A percentile compares a stretch with the other conserved stretches of the same genome.
These are phyloP conservation scores for Aplocera efformata DNA, from an alignment of 2,888 invertebrate species.

Conservation along the genomic window DNA sequence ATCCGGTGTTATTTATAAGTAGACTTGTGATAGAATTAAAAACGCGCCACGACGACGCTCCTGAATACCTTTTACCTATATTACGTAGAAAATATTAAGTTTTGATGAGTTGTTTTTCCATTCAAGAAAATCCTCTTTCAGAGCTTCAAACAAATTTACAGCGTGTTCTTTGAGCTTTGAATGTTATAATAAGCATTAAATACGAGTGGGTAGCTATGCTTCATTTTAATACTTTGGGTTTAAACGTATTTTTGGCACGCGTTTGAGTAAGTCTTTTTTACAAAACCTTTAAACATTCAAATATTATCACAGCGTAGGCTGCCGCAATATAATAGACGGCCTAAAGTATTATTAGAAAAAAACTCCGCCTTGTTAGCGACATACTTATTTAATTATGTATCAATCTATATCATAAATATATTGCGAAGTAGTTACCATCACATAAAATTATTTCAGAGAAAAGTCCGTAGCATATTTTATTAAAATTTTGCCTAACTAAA, in stretches of 20 bases:
- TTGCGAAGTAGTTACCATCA: too few relatives aligned
- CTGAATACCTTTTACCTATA: constrained; percentile 50
- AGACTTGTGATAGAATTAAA: constrained; percentile 77
- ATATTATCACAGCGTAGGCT: too few relatives aligned
- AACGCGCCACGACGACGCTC: constrained; percentile 69
- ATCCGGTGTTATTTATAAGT: constrained; percentile 70
- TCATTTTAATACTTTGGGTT: constrained; percentile 9
- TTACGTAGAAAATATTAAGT: constrained; percentile 62
- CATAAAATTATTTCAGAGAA: too few relatives aligned
- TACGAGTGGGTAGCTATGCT: constrained; percentile 36
- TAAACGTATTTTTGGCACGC: constrained; percentile 3
- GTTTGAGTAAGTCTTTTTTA: neutral
- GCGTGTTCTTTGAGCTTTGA: constrained; percentile 45
- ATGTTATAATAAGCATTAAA: constrained; percentile 41
- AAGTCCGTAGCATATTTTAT: neutral
- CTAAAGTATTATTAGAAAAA: too few relatives aligned
- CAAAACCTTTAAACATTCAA: too few relatives aligned
- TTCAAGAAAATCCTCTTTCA: constrained; percentile 60
- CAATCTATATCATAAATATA: too few relatives aligned
- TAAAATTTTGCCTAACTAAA: constrained; percentile 12
- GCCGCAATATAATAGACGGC: too few relatives aligned
- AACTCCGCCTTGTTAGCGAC: too few relatives aligned
- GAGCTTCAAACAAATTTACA: constrained; percentile 66
- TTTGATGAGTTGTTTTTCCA: constrained; percentile 61
- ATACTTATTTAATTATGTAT: too few relatives aligned